Percentiles rank a stretch among this genome's conserved stretches.
Conservation (phyloP, 1,140 invertebrate species). For the Aradophagus sp. region DNA sequence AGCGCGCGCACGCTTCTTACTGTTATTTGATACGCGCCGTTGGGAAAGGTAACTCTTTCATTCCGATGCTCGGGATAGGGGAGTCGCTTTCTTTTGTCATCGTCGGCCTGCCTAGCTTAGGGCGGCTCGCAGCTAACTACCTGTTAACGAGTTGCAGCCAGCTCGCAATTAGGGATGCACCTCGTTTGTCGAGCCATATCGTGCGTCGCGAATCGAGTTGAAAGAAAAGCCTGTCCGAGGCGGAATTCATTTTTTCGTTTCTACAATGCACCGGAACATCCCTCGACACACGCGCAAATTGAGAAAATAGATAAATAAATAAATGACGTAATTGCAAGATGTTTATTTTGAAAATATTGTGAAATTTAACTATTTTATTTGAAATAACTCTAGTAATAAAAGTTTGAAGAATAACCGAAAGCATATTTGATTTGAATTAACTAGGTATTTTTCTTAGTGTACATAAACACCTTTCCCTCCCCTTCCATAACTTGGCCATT, state of each 20-base stretch:
- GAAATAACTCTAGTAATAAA: no score
- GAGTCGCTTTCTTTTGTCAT: constrained; percentile 41
- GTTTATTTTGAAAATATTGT: no score
- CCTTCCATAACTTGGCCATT: background rate
- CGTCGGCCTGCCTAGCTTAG: constrained; percentile 26
- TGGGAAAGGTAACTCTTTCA: constrained; percentile 40
- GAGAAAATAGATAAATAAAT: no score
- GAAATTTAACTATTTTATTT: no score
- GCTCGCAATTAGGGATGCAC: constrained; percentile 53
- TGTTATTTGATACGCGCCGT: constrained; percentile 34
- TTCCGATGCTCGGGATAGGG: constrained; percentile 31
- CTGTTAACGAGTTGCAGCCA: constrained; percentile 56
- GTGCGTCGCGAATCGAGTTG: constrained; percentile 46
- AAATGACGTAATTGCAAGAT: no score
- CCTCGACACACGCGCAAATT: background rate
- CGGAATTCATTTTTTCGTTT: constrained; percentile 21
- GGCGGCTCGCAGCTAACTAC: constrained; percentile 40
- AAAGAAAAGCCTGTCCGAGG: constrained; percentile 34
- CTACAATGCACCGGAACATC: background rate
- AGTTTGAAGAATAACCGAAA: no score
- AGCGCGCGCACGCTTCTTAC: constrained; percentile 18
- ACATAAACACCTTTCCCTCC: constrained; percentile 31
- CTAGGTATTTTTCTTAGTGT: no score
- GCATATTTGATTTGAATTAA: no score
- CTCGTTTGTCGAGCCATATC: constrained; percentile 46